phyloP scores from a whole-genome alignment of 23 tunicate species.

The Styela clava region DNA sequence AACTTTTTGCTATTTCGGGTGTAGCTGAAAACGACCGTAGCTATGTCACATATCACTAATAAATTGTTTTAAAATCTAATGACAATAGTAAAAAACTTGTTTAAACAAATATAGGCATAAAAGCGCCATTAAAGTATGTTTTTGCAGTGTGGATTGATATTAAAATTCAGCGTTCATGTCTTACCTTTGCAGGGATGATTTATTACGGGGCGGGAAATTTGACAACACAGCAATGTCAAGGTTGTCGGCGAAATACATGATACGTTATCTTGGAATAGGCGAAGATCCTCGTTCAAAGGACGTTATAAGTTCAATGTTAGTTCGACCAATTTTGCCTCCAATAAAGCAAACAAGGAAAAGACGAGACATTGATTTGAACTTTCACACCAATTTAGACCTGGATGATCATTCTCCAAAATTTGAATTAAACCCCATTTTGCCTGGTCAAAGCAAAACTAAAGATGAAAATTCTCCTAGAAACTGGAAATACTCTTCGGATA shows the following conservation, averaged over 20 bases:
- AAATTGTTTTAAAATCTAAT: too few species aligned
- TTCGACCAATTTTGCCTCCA: conserved; percentile 27
- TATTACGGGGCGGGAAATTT: not conserved
- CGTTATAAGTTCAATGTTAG: conserved; percentile 16
- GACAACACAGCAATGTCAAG: not conserved
- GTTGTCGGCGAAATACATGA: not conserved
- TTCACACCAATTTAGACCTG: not conserved
- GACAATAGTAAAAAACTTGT: too few species aligned
- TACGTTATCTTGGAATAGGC: conserved; percentile 2
- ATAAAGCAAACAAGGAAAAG: not conserved
- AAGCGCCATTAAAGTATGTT: too few species aligned
- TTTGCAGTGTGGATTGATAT: too few species aligned
- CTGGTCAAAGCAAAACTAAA: not conserved
- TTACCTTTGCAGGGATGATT: not conserved
- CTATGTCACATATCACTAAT: too few species aligned
- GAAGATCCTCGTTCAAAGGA: not conserved
- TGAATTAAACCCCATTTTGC: not conserved
- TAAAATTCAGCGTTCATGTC: too few species aligned
- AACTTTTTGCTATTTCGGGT: too few species aligned
- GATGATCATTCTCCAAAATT: not conserved
- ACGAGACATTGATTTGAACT: not conserved
- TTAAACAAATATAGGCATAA: too few species aligned
- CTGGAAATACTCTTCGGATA: conserved; percentile 1
- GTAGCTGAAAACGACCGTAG: too few species aligned
- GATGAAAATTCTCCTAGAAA: not conserved